phyloP scores from a whole-genome alignment of 2,888 invertebrate species.

The Ypsolopha sequella region DNA sequence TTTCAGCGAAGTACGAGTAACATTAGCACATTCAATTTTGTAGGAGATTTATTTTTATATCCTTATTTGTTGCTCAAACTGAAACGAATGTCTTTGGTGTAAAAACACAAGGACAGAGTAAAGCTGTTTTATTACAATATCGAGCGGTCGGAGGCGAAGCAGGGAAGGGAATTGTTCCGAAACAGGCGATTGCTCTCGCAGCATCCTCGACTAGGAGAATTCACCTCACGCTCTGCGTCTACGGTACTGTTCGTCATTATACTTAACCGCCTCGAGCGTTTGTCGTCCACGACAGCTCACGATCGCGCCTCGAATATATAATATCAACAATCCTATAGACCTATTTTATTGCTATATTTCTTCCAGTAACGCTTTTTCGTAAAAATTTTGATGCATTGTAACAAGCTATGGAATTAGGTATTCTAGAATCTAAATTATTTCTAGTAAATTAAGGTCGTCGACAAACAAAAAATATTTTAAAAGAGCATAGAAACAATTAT shows the following conservation, averaged over 20 bases:
- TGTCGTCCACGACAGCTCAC: conserved; percentile 6
- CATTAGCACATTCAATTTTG: too few relatives aligned
- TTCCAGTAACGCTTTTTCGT: background rate
- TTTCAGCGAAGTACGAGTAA: too few relatives aligned
- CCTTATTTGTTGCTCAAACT: too few relatives aligned
- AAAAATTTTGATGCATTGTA: too few relatives aligned
- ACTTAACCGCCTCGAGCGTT: conserved; percentile 4
- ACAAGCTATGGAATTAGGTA: too few relatives aligned
- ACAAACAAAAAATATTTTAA: too few relatives aligned
- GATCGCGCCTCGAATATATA: conserved; percentile 4
- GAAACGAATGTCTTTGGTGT: background rate
- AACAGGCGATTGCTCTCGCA: background rate
- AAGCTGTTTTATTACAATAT: background rate
- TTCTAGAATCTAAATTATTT: too few relatives aligned
- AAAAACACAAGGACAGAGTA: background rate
- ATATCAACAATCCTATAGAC: conserved; percentile 2
- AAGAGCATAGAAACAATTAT: too few relatives aligned
- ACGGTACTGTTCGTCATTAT: conserved; percentile 6
- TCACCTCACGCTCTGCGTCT: conserved; percentile 5
- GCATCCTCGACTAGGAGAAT: background rate
- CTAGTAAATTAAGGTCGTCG: too few relatives aligned
- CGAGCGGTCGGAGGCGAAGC: background rate
- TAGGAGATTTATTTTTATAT: too few relatives aligned
- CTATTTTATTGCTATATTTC: background rate
- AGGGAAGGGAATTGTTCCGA: background rate